Percentiles rank a stretch among this genome's conserved stretches.
Evolutionary conservation across 2,888 invertebrate genomes (phyloP).

Genomic region (Danaus chrysippus): DNA sequence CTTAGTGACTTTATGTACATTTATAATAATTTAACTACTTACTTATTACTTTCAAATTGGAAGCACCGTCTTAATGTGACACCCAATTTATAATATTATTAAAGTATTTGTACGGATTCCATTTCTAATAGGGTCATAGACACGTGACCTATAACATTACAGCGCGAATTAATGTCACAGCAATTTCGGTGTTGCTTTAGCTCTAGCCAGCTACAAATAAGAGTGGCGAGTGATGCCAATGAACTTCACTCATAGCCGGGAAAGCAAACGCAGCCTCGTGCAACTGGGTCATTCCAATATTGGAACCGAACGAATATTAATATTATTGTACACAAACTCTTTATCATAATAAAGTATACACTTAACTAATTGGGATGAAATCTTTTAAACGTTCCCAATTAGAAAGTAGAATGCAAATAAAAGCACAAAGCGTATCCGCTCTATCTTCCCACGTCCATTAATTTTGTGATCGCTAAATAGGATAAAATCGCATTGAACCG

Average conservation of each 20-base stretch:
- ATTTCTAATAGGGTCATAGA: too few relatives aligned
- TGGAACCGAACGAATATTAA: constrained; percentile 51
- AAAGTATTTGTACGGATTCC: too few relatives aligned
- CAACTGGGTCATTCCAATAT: constrained; percentile 65
- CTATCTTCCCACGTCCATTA: constrained; percentile 58
- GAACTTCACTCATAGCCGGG: constrained; percentile 67
- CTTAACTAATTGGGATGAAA: not conserved
- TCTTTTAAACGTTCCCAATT: not conserved
- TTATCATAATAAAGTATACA: constrained; percentile 5
- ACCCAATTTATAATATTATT: too few relatives aligned
- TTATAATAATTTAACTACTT: too few relatives aligned
- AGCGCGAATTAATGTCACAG: constrained; percentile 16
- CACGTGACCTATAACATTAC: too few relatives aligned
- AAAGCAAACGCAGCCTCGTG: constrained; percentile 64
- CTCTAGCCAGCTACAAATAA: constrained; percentile 41
- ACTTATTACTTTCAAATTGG: too few relatives aligned
- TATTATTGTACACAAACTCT: constrained; percentile 35
- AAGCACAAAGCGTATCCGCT: constrained; percentile 24
- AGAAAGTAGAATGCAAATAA: constrained; percentile 1
- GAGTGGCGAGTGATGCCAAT: constrained; percentile 57
- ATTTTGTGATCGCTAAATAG: constrained; percentile 37
- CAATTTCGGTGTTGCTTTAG: constrained; percentile 62
- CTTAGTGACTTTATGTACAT: too few relatives aligned
- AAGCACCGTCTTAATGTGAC: too few relatives aligned
- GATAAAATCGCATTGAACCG: constrained; percentile 30